Base-by-base conservation (phyloP, 2,888 invertebrate genomes). In the Allophyes oxyacanthae region DNA sequence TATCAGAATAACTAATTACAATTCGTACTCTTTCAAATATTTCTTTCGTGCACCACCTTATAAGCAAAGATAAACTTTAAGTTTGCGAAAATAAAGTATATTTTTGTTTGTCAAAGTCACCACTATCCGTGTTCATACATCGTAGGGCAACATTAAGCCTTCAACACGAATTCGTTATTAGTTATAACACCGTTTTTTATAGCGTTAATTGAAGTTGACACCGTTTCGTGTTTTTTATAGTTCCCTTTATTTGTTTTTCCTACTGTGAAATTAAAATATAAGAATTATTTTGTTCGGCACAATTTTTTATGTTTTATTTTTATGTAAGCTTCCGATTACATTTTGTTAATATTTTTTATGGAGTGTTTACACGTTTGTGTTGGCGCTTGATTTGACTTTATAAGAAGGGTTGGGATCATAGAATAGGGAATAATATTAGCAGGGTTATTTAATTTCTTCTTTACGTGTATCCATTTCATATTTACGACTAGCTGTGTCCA, bases 201-300 rank as follows among this genome's bases (percentile, higher is more conserved):
- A 77, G 82, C 81, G 81, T 79, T 86, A 85, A 88, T 88, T 88
- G 85, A 84, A 84, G 84, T 84, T 85, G 85, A 88, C 85, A 84
- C 81, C 83, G 72, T 82, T 84, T 74, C 77, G 78, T 80, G 79
- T 79, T 67, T 20, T 82, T 83, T 81, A 81, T 78, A 66, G 74
- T 62, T 40, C 49, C 58, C 60, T 79, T 81, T 83, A 82, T 84
- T 84, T 85, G 76, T 77, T 75, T 79, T 79, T 58, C 33, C 54
- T 54, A 61, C 49, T 71, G 53, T 65, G 50, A 68, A 64, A 81
- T 75, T 73, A 74, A 77, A 75, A 76, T 75, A 63, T 57, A 58
- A 53, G 48, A 59, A 62, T 64, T 64, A 68, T 75, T 70, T 73
- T 64, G 71, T 73, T 65, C 33, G 43, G 57, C 64, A 61, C 53